A percentile compares a stretch with the other conserved stretches of the same genome.
Conservation (phyloP, 2,888 invertebrate species). For the Gortyna flavago region DNA sequence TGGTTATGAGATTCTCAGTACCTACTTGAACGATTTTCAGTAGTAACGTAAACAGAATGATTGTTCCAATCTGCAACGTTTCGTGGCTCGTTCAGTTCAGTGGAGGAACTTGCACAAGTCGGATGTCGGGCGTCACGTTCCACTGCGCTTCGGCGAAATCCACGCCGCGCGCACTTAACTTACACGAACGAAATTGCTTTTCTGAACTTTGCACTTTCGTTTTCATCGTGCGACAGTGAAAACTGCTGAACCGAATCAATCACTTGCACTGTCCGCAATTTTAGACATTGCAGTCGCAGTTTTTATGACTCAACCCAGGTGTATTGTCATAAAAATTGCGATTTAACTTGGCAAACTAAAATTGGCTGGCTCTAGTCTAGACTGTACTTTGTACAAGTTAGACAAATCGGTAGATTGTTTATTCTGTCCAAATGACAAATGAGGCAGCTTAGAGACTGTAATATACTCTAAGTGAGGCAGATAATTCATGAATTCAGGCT, state of each 20-base stretch:
- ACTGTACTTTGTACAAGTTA: slow-evolving; percentile 2
- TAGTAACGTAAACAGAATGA: slow-evolving; percentile 21
- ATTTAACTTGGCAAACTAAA: background rate
- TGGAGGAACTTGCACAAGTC: slow-evolving; percentile 80
- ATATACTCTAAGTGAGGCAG: too few species aligned
- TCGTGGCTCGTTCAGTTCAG: slow-evolving; percentile 71
- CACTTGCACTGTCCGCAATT: slow-evolving; percentile 55
- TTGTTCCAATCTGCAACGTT: slow-evolving; percentile 53
- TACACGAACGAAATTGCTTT: slow-evolving; percentile 69
- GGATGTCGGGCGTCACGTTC: slow-evolving; percentile 81
- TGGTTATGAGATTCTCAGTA: background rate
- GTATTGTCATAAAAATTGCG: too few species aligned
- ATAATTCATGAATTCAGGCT: background rate
- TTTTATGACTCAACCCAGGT: background rate
- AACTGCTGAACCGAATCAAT: slow-evolving; percentile 54
- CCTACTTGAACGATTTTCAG: slow-evolving; percentile 21
- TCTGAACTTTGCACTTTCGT: slow-evolving; percentile 76
- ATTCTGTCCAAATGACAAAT: background rate
- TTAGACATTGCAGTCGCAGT: slow-evolving; percentile 25
- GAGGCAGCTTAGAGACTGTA: too few species aligned
- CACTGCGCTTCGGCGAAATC: slow-evolving; percentile 82
- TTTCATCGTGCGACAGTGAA: slow-evolving; percentile 71
- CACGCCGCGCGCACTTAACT: slow-evolving; percentile 66
- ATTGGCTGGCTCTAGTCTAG: slow-evolving; percentile 11
- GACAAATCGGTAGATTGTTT: background rate